Evolutionary conservation across 2,888 invertebrate species (phyloP).

Genomic region (Sinotaia quadrata): DNA sequence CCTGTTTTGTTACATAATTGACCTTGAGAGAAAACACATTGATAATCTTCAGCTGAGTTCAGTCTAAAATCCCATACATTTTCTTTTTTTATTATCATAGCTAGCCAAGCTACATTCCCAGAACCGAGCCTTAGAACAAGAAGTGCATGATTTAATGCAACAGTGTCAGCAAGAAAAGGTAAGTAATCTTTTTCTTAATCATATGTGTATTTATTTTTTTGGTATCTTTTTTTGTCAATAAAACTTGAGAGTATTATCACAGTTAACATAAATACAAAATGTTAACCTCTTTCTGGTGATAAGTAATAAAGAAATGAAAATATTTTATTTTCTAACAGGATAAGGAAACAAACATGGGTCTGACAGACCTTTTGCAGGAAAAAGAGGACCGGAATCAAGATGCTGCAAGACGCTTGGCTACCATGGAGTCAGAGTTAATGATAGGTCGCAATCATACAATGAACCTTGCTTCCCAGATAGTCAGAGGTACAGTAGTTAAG

Average conservation of each 20-base stretch:
- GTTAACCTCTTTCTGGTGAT: too few relatives aligned
- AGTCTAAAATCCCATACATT: too few relatives aligned
- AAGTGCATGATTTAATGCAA: conserved; percentile 61
- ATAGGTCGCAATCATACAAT: conserved; percentile 51
- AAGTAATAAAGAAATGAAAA: too few relatives aligned
- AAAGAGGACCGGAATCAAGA: conserved; percentile 38
- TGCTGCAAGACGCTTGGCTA: conserved; percentile 42
- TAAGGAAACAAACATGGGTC: conserved; percentile 43
- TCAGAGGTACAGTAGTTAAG: conserved; percentile 19
- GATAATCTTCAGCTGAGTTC: too few relatives aligned
- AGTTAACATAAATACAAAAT: too few relatives aligned
- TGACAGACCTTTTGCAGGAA: conserved; percentile 44
- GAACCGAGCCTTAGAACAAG: conserved; percentile 59
- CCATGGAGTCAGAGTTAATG: conserved; percentile 50
- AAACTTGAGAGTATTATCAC: too few relatives aligned
- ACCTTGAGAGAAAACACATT: too few relatives aligned
- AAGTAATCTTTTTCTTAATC: conserved; percentile 5
- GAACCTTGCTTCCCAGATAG: conserved; percentile 39
- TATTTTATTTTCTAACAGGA: conserved; percentile 42
- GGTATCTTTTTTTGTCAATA: too few relatives aligned
- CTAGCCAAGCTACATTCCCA: conserved; percentile 51
- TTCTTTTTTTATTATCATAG: too few relatives aligned
- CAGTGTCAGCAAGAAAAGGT: conserved; percentile 55
- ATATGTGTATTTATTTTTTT: neutral
- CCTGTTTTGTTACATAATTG: too few relatives aligned